phyloP scores from a whole-genome alignment of 2,888 invertebrate species.

The Stictocephala bisonia region DNA sequence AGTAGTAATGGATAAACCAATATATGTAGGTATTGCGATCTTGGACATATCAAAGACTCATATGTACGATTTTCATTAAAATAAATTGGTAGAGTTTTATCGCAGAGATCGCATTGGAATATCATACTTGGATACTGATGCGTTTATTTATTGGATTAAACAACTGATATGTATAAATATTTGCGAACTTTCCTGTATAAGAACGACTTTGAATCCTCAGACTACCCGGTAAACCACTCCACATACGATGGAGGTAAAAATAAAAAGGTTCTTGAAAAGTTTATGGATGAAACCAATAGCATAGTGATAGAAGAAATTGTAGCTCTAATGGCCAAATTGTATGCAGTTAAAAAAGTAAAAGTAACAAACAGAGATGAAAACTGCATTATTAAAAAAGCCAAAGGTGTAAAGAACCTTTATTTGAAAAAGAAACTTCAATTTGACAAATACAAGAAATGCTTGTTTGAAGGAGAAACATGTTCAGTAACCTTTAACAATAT shows the following conservation, averaged over 20 bases:
- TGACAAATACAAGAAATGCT: slow-evolving; percentile 13
- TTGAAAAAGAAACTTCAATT: slow-evolving; percentile 10
- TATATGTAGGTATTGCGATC: slow-evolving; percentile 42
- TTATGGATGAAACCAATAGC: slow-evolving; percentile 46
- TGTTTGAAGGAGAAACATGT: background rate
- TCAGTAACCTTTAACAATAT: slow-evolving; percentile 10
- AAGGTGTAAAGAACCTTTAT: slow-evolving; percentile 7
- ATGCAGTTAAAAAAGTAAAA: background rate
- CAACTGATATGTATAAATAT: slow-evolving; percentile 45
- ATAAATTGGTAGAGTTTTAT: slow-evolving; percentile 34
- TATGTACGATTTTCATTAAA: slow-evolving; percentile 48
- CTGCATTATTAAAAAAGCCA: slow-evolving; percentile 3
- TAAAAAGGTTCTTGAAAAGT: slow-evolving; percentile 45
- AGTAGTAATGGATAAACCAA: slow-evolving; percentile 25
- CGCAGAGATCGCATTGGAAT: slow-evolving; percentile 26
- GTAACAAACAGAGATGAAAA: background rate
- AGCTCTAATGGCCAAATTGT: slow-evolving; percentile 23
- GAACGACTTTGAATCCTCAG: slow-evolving; percentile 42
- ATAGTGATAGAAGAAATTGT: slow-evolving; percentile 25
- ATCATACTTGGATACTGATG: slow-evolving; percentile 26
- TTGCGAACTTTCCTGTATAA: slow-evolving; percentile 19
- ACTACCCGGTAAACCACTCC: slow-evolving; percentile 40
- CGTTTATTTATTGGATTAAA: slow-evolving; percentile 41
- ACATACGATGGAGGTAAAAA: slow-evolving; percentile 23
- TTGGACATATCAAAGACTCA: slow-evolving; percentile 46